A percentile compares a stretch with the other conserved stretches of the same genome.
phyloP scores from a whole-genome alignment of 2,888 invertebrate species.

The Athrips mouffetella region DNA sequence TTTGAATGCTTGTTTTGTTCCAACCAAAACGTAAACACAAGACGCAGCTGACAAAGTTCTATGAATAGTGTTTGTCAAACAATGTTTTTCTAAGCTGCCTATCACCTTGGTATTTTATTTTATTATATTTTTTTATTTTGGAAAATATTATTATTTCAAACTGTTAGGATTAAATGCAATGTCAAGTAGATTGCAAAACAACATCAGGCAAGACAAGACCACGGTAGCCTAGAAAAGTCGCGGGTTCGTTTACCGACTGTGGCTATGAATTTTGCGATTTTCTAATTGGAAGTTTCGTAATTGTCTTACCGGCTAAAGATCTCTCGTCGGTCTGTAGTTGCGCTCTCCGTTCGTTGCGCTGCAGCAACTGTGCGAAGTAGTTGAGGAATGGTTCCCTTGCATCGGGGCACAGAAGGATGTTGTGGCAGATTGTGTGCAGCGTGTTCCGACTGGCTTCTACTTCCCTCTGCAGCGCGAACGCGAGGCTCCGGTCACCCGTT shows the following conservation, averaged over 20 bases:
- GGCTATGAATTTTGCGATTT: no score
- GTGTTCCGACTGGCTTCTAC: conserved; percentile 87
- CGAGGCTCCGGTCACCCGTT: conserved; percentile 81
- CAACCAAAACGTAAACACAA: background rate
- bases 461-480: conserved; percentile 86
- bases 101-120: background rate
- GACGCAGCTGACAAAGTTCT: background rate
- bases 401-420: conserved; percentile 87
- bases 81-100: background rate
- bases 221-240: no score
- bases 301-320: conserved; percentile 80
- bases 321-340: conserved; percentile 95
- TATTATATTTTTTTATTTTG: no score
- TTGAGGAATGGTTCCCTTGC: conserved; percentile 88
- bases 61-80: background rate
- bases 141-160: no score
- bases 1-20: background rate
- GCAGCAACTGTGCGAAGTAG: conserved; percentile 87
- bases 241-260: no score
- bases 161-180: no score
- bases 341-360: conserved; percentile 90
- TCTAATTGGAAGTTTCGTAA: no score
- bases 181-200: no score
- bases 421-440: conserved; percentile 89
- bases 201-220: no score